Percentiles rank a stretch among this genome's conserved stretches.
Conservation (phyloP, 1,140 invertebrate genomes). For the Conus betulinus region DNA sequence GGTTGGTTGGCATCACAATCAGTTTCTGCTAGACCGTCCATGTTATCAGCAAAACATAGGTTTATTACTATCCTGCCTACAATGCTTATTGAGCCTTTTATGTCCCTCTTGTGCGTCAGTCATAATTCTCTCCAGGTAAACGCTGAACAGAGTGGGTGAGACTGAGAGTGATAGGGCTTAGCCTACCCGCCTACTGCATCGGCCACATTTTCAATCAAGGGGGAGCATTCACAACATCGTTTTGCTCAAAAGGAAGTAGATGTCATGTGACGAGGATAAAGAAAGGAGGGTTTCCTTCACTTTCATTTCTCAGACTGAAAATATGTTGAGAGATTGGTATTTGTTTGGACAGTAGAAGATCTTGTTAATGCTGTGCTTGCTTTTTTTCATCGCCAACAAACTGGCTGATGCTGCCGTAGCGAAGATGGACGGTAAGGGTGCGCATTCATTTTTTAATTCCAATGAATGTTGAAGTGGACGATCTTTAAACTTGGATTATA, state of each 20-base stretch:
- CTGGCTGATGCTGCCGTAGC: neutral
- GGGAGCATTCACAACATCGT: slow-evolving; percentile 40
- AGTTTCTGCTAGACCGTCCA: too few relatives aligned
- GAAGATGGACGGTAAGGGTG: slow-evolving; percentile 21
- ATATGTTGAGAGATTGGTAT: slow-evolving; percentile 7
- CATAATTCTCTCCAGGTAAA: too few relatives aligned
- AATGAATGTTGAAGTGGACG: too few relatives aligned
- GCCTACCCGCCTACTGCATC: too few relatives aligned
- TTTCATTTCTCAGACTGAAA: neutral
- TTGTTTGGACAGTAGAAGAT: neutral
- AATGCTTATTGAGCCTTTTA: too few relatives aligned
- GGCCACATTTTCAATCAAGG: slow-evolving; percentile 25
- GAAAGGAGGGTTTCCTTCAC: neutral
- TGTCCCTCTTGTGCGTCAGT: too few relatives aligned
- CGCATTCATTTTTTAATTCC: too few relatives aligned
- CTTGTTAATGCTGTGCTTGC: neutral
- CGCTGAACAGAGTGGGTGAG: neutral
- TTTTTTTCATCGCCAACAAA: neutral
- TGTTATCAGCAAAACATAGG: too few relatives aligned
- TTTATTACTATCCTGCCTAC: too few relatives aligned
- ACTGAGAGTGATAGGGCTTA: too few relatives aligned
- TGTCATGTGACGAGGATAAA: slow-evolving; percentile 45
- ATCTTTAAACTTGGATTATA: too few relatives aligned
- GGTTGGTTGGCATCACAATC: too few relatives aligned
- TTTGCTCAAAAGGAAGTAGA: slow-evolving; percentile 40